A percentile compares a stretch with the other conserved stretches of the same genome.
Conservation (phyloP, 1,140 invertebrate species). For the Sycophila sp. region DNA sequence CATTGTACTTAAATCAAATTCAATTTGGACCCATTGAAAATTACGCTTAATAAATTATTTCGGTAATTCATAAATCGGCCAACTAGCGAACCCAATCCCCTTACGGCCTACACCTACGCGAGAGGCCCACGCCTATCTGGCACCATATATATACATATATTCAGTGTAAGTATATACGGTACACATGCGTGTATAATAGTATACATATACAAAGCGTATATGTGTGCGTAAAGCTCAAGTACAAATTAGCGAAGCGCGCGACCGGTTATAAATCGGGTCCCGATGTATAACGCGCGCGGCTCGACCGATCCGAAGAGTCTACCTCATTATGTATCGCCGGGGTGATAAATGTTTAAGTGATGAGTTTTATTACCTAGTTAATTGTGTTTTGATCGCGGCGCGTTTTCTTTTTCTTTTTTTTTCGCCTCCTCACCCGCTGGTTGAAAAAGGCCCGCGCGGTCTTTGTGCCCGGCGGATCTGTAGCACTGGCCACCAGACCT, state of each 20-base stretch:
- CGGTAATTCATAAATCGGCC: slow-evolving; percentile 65
- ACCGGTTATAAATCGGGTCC: slow-evolving; percentile 10
- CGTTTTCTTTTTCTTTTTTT: background rate
- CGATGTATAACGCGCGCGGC: background rate
- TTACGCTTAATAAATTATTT: slow-evolving; percentile 68
- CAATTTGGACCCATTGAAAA: slow-evolving; percentile 67
- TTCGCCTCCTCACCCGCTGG: background rate
- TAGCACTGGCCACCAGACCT: too few relatives aligned
- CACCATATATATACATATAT: background rate
- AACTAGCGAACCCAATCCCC: background rate
- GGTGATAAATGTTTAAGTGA: slow-evolving; percentile 31
- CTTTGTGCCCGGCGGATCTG: background rate
- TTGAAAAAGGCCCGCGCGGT: background rate
- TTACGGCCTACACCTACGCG: slow-evolving; percentile 37
- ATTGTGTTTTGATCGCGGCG: slow-evolving; percentile 28
- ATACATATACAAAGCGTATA: background rate
- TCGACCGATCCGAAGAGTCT: background rate
- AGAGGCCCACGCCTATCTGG: background rate
- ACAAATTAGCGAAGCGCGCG: slow-evolving; percentile 18
- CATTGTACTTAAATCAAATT: slow-evolving; percentile 68
- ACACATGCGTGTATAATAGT: too few relatives aligned
- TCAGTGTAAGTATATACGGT: background rate
- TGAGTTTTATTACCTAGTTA: slow-evolving; percentile 36
- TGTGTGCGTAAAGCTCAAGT: background rate
- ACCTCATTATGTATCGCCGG: slow-evolving; percentile 16